Base-by-base conservation (phyloP, 1,140 invertebrate species). In the Steinernema khuongi region DNA sequence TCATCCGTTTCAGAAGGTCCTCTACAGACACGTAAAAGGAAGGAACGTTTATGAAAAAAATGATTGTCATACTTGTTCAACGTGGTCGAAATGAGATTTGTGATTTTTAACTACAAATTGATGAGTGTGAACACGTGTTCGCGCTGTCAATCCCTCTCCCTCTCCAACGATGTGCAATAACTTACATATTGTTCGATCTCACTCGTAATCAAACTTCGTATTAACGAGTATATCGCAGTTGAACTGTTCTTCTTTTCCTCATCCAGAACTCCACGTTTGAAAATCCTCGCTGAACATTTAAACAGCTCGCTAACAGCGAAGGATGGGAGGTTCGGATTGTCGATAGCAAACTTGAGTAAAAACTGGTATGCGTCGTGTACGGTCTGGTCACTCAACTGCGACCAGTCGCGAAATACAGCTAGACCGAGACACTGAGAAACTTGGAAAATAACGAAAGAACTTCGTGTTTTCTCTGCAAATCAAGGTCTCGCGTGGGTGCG, bases 221-320 rank as follows among this genome's bases (percentile, higher is more conserved):
- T 77, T 1, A 76, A 33, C 41, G 70, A 33, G 36, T 73, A 76
- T 1, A 77, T 29, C 36, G 70, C 68, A 31, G 71, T 73, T 31
- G 60, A 60, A 67, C 36, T 41, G 36, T 71, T 67, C 4, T 70
- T 73, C 17, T 70, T 68, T 70, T 76, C 75, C 36, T 71, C 44
- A 28, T 77, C 76, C n/a, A 77, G 41, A 60, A 76, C 67, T 36
- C 76, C 76, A 19, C 76, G 74, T 60, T 77, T 77, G 31, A 77
- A 69, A 17, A 77, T 77, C 31, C 74, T 69, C 1, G 76, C 60
- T 0, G 71, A 41, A 0, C 73, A 72, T 67, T 66, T 41, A 0
- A 77, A 70, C 19, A 67, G 68, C 26, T 67, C 74, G 18, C 29
- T 36, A 19, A 76, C 31, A 17, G 73, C 76, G 31, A 72, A 77